Evolutionary conservation across 2,888 invertebrate genomes (phyloP), one percentile per base, ranked within the genome.

Genomic region (Colostygia pectinataria): DNA sequence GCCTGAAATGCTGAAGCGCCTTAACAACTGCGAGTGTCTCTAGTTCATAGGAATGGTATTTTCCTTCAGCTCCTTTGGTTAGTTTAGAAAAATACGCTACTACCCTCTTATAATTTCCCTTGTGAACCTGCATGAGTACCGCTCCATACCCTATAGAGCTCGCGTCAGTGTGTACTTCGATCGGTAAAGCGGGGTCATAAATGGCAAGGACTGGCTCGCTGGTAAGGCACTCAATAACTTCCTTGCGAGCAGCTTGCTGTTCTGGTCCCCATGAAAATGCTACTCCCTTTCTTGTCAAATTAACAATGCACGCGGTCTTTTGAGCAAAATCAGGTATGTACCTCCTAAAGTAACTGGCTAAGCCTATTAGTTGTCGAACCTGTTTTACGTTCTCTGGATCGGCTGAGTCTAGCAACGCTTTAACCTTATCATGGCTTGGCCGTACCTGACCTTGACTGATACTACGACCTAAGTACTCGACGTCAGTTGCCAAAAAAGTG

Each of bases 401-500:
- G 1, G n/a, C 4, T 2, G 37, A 13, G 9, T 14, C 8, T 0
- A 9, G 25, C n/a, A 37, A 9, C 5, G 37, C 37, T 5, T 25
- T 8, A 6, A 37, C 25, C 7, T 37, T 37, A 0, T 28, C n/a
- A 1, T 48, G 32, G 28, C 61, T 62, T 52, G 66, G 64, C 24
- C 53, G 34, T 3, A 65, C 61, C 53, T 64, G 59, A 56, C 61
- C 63, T 2, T 57, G 33, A 20, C 46, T 29, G 1, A 65, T 57
- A 0, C 44, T 13, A 1, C 54, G 48, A 3, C 66, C 64, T 1
- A 66, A 28, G 32, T 66, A 69, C 20, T 66, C 65, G 0, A 66
- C 36, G 7, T 60, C 44, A 0, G 57, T 61, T 0, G 31, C 14
- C 1, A 60, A 9, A 12, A 60, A 60, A 0, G 33, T 29, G 5